Conservation (phyloP, 1,140 invertebrate species). For the Lordiphosa mommai region DNA sequence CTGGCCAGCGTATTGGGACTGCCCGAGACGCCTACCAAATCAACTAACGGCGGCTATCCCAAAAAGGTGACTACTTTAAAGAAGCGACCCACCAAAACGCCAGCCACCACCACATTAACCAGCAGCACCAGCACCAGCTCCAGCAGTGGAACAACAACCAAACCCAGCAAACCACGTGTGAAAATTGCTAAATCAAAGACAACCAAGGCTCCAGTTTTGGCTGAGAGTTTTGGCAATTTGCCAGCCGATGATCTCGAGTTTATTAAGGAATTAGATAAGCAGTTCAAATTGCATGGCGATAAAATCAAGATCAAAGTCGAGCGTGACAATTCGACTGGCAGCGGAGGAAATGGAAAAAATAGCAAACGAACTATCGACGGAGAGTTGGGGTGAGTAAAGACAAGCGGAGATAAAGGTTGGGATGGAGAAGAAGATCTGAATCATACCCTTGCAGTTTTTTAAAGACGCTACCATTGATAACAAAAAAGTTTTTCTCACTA, state of each 20-base stretch:
- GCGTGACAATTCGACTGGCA: constrained; percentile 57
- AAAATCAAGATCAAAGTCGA: constrained; percentile 79
- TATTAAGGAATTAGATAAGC: constrained; percentile 78
- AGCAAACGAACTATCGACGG: constrained; percentile 77
- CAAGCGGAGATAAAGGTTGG: background rate
- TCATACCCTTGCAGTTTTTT: too few relatives aligned
- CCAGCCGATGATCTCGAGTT: constrained; percentile 75
- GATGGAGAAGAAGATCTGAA: too few relatives aligned
- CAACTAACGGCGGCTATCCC: constrained; percentile 47
- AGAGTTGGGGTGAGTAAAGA: constrained; percentile 66
- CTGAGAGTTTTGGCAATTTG: constrained; percentile 60
- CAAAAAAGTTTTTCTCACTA: too few relatives aligned
- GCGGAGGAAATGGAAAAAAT: constrained; percentile 46
- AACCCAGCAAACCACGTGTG: constrained; percentile 57
- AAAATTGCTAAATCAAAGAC: constrained; percentile 29
- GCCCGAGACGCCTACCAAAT: constrained; percentile 32
- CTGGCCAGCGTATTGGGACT: constrained; percentile 35
- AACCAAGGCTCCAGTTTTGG: constrained; percentile 30
- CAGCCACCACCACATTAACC: constrained; percentile 15
- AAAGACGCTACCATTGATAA: too few relatives aligned
- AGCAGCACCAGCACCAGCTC: background rate
- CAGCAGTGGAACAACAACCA: constrained; percentile 19
- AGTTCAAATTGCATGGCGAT: constrained; percentile 73
- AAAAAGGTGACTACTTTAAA: constrained; percentile 72
- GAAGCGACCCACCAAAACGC: constrained; percentile 69